These are phyloP conservation scores for Orchesella flavescens DNA, from an alignment of 2,888 invertebrate genomes.

Conservation along the genomic window DNA sequence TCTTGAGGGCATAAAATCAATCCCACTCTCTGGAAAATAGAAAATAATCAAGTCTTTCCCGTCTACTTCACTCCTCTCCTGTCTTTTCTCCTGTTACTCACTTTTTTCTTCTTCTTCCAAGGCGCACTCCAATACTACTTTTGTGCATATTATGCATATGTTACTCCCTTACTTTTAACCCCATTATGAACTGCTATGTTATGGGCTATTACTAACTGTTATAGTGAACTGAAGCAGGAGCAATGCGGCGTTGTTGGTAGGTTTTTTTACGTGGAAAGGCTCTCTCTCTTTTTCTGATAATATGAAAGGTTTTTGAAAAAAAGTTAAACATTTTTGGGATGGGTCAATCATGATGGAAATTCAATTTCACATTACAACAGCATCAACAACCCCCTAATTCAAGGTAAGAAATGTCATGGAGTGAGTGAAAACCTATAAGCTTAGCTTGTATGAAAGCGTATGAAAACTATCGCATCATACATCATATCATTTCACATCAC, in stretches of 20 bases:
- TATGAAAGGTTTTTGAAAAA: background rate
- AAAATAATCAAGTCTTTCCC: constrained; percentile 52
- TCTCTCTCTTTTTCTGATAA: background rate
- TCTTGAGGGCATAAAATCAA: constrained; percentile 59
- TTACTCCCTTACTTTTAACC: too few species aligned
- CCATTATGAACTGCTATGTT: too few species aligned
- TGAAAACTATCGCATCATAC: background rate
- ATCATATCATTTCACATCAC: background rate
- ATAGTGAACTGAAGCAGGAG: background rate
- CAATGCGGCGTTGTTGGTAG: constrained; percentile 4
- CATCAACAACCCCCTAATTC: constrained; percentile 53
- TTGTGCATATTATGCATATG: too few species aligned
- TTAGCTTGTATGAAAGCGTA: background rate
- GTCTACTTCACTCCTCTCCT: constrained; percentile 5
- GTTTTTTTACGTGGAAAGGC: background rate
- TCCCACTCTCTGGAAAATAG: constrained; percentile 54
- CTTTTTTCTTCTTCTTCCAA: constrained; percentile 14
- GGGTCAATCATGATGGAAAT: constrained; percentile 64
- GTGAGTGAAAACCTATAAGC: constrained; percentile 20
- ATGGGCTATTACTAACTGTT: too few species aligned
- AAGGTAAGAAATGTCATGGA: constrained; percentile 49
- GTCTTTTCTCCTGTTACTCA: constrained; percentile 17
- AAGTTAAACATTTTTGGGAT: constrained; percentile 58
- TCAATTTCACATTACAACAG: constrained; percentile 56
- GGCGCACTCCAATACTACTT: too few species aligned